Percentiles rank a stretch among this genome's conserved stretches.
Evolutionary conservation across 1,140 invertebrate genomes (phyloP).

Genomic region (Dendroctonus ponderosae): DNA sequence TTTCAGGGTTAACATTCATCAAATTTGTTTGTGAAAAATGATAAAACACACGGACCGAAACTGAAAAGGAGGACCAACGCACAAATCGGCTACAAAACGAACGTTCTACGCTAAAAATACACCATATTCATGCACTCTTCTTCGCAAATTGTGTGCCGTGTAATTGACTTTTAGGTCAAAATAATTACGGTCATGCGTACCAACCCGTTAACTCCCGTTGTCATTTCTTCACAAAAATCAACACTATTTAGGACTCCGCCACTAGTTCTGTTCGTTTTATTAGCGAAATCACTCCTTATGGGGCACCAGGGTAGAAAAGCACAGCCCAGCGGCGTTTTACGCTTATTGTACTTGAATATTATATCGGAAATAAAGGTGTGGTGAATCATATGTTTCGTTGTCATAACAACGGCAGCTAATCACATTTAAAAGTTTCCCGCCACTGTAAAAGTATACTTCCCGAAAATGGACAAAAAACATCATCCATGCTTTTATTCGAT

Average conservation of each 20-base stretch:
- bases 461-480: too few relatives aligned
- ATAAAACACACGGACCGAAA: conserved; percentile 30
- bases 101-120: conserved; percentile 35
- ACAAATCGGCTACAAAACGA: conserved; percentile 34
- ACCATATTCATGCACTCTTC: conserved; percentile 39
- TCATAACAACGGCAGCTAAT: conserved; percentile 38
- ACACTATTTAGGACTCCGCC: neutral
- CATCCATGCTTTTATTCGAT: too few relatives aligned
- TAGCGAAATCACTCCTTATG: neutral
- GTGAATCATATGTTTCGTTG: conserved; percentile 47
- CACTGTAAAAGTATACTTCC: too few relatives aligned
- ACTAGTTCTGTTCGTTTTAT: neutral
- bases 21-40: conserved; percentile 20
- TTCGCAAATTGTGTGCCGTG: conserved; percentile 39
- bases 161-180: conserved; percentile 42
- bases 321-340: conserved; percentile 2
- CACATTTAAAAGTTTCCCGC: conserved; percentile 16
- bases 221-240: conserved; percentile 28
- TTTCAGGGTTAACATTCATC: conserved; percentile 24
- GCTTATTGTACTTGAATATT: neutral
- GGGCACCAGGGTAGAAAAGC: neutral
- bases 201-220: conserved; percentile 33
- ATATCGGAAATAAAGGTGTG: conserved; percentile 40
- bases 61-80: conserved; percentile 19
- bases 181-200: conserved; percentile 38